Percentiles rank a stretch among this genome's conserved stretches.
phyloP scores from a whole-genome alignment of 2,888 invertebrate species.

The Pristionchus arcanus region DNA sequence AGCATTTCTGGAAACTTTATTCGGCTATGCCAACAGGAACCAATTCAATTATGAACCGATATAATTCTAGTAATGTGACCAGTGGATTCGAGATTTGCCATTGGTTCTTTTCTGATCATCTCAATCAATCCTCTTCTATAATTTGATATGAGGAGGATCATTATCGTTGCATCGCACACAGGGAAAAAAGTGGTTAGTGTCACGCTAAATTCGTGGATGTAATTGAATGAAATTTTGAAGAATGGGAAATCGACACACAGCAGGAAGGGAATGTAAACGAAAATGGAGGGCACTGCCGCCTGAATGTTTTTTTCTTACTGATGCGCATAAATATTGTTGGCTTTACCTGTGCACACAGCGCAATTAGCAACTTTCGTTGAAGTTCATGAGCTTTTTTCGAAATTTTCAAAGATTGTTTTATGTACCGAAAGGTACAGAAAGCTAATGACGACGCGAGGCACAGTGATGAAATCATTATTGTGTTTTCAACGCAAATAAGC shows the following conservation, averaged over 20 bases:
- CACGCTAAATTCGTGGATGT: background rate
- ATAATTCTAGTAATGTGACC: too few species aligned
- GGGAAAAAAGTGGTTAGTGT: background rate
- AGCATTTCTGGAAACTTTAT: too few species aligned
- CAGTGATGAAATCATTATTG: background rate
- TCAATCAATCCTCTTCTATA: background rate
- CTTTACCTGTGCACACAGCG: background rate
- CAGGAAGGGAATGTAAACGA: background rate
- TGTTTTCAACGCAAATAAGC: background rate
- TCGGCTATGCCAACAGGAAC: too few species aligned
- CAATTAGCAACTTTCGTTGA: background rate
- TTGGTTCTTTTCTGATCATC: background rate
- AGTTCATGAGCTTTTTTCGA: background rate
- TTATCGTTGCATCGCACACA: background rate
- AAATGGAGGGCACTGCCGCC: background rate
- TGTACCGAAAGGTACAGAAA: background rate
- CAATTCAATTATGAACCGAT: too few species aligned
- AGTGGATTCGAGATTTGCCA: background rate
- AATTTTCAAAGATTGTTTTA: background rate
- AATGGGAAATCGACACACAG: background rate
- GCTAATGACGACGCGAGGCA: background rate
- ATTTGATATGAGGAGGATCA: background rate
- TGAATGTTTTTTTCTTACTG: background rate
- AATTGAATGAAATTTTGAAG: background rate
- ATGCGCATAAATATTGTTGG: background rate